A percentile compares a stretch with the other conserved stretches of the same genome.
Evolutionary conservation across 2,888 invertebrate species (phyloP).

Genomic region (Cryptocephalus primarius): DNA sequence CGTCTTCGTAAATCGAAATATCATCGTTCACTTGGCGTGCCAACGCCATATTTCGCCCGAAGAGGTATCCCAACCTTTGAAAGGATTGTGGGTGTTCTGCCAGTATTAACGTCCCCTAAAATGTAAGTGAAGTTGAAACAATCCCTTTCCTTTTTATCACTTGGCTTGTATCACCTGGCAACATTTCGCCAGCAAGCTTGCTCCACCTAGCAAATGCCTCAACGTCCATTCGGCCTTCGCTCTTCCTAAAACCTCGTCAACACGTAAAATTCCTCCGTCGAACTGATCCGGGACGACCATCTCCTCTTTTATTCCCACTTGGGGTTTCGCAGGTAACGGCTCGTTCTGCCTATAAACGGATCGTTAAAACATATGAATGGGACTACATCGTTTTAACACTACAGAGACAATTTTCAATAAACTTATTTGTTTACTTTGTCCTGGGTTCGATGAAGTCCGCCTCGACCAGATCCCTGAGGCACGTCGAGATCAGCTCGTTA

Average conservation of each 20-base stretch:
- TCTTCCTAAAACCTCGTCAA: conserved; percentile 40
- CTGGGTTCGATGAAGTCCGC: conserved; percentile 77
- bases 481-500: conserved; percentile 76
- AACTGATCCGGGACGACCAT: conserved; percentile 19
- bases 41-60: conserved; percentile 79
- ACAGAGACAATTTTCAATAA: too few species aligned
- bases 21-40: conserved; percentile 71
- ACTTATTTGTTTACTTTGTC: conserved; percentile 40
- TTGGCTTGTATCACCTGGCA: conserved; percentile 53
- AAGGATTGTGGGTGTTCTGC: conserved; percentile 63
- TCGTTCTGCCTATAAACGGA: conserved; percentile 50
- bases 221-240: conserved; percentile 70
- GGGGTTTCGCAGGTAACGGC: conserved; percentile 61
- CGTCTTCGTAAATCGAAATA: conserved; percentile 48
- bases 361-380: too few species aligned
- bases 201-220: conserved; percentile 50
- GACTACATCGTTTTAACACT: too few species aligned
- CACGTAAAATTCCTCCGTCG: conserved; percentile 19
- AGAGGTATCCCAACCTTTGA: conserved; percentile 69
- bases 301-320: conserved; percentile 10
- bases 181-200: conserved; percentile 63
- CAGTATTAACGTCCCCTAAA: conserved; percentile 55
- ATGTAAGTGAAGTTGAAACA: neutral
- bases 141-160: too few species aligned
- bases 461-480: conserved; percentile 76